Evolutionary conservation across 2,888 invertebrate genomes (phyloP), one percentile per base, ranked within the genome.

Genomic region (Ectemnius cavifrons): DNA sequence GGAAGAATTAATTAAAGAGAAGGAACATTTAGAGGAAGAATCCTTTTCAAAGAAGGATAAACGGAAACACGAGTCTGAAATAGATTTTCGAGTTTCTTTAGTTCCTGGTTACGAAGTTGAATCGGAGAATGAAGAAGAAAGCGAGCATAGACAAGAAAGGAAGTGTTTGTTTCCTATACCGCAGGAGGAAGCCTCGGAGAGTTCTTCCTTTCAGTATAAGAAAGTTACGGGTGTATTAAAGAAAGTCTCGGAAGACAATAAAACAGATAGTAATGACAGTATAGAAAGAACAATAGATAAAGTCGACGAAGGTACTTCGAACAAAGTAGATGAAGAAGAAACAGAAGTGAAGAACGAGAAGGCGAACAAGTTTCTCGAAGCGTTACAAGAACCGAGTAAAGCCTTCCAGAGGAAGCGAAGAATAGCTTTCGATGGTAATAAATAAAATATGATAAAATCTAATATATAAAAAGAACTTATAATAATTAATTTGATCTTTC

Each of bases 81-180:
- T 79, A 2, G 84, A 84, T 56, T 61, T 81, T 0, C 78, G 85
- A 5, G 75, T 93, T 78, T 92, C 93, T 0, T 84, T 93, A 59
- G 92, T 93, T 0, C 92, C 93, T n/a, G 92, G 92, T 20, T 93
- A 93, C 74, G 92, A 92, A 2, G 92, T 93, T 75, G 93, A 93
- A 78, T 92, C 92, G 0, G 93, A 93, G 28, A 90, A 89, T 28
- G 92, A 92, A 65, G 91, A 92, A 28, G 89, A 88, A 20, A 46
- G 67, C 0, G 79, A 75, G 4, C 67, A 77, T 0, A 84, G 84
- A n/a, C 83, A 87, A 68, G 83, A 84, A 45, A 63, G 75, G 11
- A 92, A 91, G 67, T 92, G 92, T 4, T 77, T 93, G 47, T 93
- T 93, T 81, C 92, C 93, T 0, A 91, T 91, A 45, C 79, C 91